Conservation (phyloP, 2,888 invertebrate genomes). For the Cerceris ruficornis region DNA sequence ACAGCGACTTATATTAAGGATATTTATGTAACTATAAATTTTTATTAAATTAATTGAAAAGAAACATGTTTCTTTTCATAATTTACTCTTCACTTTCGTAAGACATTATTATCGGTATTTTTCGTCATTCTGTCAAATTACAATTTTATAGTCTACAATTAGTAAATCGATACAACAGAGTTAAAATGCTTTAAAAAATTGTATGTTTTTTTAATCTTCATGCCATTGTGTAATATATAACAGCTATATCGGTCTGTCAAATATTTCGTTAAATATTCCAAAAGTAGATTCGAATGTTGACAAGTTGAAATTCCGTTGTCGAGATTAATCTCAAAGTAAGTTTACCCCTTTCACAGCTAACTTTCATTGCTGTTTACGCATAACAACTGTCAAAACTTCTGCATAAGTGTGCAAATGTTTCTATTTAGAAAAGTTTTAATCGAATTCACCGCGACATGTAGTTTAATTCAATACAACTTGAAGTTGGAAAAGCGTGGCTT, state of each 20-base stretch:
- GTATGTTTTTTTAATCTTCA: no score
- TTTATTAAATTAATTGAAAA: no score
- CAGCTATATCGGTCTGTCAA: conserved; percentile 2
- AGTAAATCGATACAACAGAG: no score
- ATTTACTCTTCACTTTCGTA: no score
- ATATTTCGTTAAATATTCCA: conserved; percentile 47
- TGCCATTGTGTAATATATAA: neutral
- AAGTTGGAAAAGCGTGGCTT: neutral
- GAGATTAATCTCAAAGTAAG: conserved; percentile 54
- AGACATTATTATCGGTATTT: no score
- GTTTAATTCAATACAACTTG: conserved; percentile 53
- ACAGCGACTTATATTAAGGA: no score
- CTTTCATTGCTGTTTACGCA: conserved; percentile 57
- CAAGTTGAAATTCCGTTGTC: conserved; percentile 55
- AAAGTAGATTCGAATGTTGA: conserved; percentile 55
- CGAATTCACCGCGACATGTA: conserved; percentile 55
- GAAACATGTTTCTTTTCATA: no score
- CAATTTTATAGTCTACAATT: no score
- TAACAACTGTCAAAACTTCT: conserved; percentile 50
- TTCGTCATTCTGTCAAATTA: no score
- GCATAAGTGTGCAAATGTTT: conserved; percentile 51
- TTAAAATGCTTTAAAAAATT: no score
- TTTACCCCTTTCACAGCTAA: conserved; percentile 57
- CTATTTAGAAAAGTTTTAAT: conserved; percentile 58
- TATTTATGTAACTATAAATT: no score